A percentile compares a stretch with the other conserved stretches of the same genome.
phyloP scores from a whole-genome alignment of 2,797 vertebrate species.

The Lophius americanus region DNA sequence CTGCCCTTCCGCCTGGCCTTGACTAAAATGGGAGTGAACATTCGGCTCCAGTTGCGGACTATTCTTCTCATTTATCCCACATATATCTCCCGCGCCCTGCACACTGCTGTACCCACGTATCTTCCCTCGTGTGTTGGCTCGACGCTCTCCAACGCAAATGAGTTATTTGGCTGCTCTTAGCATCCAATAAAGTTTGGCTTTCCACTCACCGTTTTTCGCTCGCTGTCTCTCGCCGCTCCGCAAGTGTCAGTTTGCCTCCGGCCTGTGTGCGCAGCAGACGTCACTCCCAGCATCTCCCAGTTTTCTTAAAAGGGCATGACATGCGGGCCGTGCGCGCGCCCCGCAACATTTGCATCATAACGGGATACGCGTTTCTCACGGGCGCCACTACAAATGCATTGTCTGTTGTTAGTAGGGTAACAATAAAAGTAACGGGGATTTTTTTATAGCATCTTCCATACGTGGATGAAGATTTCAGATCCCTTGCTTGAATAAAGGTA shows the following conservation, averaged over 20 bases:
- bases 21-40: conserved; percentile 77
- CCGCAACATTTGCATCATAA: conserved; percentile 45
- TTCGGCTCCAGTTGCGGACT: conserved; percentile 63
- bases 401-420: too few species aligned
- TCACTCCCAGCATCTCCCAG: conserved; percentile 71
- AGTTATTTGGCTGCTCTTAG: conserved; percentile 44
- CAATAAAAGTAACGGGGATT: too few species aligned
- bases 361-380: conserved; percentile 1
- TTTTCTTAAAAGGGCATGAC: conserved; percentile 80
- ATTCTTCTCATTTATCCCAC: conserved; percentile 36
- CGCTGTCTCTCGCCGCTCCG: conserved; percentile 79
- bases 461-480: too few species aligned
- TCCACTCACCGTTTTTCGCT: conserved; percentile 80
- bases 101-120: too few species aligned
- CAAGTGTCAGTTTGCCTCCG: conserved; percentile 76
- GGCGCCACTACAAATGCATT: background rate
- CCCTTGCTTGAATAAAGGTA: too few species aligned
- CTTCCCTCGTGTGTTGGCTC: background rate
- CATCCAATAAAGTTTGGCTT: conserved; percentile 65
- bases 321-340: conserved; percentile 37
- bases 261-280: conserved; percentile 74
- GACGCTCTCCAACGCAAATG: background rate
- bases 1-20: conserved; percentile 82
- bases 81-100: background rate
- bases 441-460: too few species aligned